phyloP scores from a whole-genome alignment of 2,113 vertebrate species.

The Lucifuga dentata region DNA sequence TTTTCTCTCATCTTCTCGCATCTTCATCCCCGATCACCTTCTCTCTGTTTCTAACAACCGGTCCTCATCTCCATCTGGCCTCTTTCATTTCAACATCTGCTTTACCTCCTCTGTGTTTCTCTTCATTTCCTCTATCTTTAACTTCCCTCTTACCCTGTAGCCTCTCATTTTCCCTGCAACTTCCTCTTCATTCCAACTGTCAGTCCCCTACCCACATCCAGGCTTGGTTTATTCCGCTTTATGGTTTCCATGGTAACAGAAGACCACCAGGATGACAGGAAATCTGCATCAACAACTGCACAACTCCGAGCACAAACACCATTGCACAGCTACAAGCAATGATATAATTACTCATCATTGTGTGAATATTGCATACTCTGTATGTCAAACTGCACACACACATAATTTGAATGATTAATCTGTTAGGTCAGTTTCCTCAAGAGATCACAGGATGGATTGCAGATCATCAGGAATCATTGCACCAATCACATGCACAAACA shows the following conservation, averaged over 20 bases:
- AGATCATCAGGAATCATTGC: too few species aligned
- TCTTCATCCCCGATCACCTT: too few species aligned
- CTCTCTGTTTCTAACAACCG: too few species aligned
- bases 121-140: too few species aligned
- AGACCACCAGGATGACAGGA: slow-evolving; percentile 27
- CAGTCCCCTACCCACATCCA: slow-evolving; percentile 1
- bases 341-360: background rate
- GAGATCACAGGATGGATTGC: too few species aligned
- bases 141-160: too few species aligned
- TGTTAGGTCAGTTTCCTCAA: too few species aligned
- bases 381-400: too few species aligned
- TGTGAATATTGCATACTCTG: background rate
- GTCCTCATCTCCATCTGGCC: too few species aligned
- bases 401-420: too few species aligned
- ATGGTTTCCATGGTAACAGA: slow-evolving; percentile 51
- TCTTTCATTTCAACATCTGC: background rate
- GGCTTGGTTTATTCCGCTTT: slow-evolving; percentile 11
- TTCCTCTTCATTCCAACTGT: background rate
- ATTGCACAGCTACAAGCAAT: background rate
- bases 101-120: background rate
- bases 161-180: slow-evolving; percentile 35
- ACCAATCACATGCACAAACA: background rate
- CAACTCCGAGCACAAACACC: background rate
- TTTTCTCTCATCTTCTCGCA: too few species aligned
- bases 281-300: background rate